Percentiles rank a stretch among this genome's conserved stretches.
Conservation (phyloP, 2,113 vertebrate genomes). For the Oxyruncus cristatus region DNA sequence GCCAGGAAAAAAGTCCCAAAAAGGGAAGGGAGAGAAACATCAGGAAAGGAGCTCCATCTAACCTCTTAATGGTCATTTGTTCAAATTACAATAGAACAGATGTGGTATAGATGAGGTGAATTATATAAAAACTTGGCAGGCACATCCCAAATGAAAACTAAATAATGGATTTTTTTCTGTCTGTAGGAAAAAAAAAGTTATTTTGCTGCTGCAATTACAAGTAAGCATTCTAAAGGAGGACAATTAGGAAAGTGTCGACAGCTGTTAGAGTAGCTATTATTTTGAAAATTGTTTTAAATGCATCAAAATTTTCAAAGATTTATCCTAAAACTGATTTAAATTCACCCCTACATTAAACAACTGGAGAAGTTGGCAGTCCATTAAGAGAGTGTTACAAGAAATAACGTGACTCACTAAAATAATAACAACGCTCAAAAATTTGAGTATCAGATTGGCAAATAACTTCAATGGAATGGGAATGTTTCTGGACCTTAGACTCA, state of each 20-base stretch:
- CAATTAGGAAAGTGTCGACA: neutral
- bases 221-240: neutral
- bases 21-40: neutral
- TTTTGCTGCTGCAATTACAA: neutral
- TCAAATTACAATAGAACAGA: neutral
- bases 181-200: neutral
- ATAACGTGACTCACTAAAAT: neutral
- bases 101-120: neutral
- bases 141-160: neutral
- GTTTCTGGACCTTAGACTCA: neutral
- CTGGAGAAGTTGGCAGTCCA: neutral
- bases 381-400: neutral
- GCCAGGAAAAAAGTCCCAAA: neutral
- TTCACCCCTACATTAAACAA: neutral
- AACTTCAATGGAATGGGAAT: neutral
- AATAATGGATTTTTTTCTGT: neutral
- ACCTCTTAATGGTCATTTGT: neutral
- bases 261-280: neutral
- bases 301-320: neutral
- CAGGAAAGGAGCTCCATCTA: neutral
- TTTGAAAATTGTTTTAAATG: neutral
- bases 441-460: neutral
- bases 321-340: neutral
- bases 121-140: neutral
- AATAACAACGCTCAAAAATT: neutral